Conservation (phyloP, 1,140 invertebrate genomes). For the Tachypleus tridentatus region DNA sequence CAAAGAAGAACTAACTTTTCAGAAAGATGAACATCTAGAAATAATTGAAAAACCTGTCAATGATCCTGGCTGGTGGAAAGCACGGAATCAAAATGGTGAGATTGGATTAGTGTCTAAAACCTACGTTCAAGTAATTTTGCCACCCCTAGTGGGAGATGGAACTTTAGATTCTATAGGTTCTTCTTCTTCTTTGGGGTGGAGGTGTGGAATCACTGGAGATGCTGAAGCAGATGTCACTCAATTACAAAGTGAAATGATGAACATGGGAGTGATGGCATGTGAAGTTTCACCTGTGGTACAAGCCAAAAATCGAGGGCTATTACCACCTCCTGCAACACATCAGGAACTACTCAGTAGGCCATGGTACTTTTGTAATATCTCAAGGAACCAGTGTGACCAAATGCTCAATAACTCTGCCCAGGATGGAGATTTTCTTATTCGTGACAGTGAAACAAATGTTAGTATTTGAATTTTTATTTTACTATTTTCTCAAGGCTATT, state of each 20-base stretch:
- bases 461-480: constrained; percentile 34
- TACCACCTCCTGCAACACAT: constrained; percentile 2
- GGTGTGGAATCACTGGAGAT: too few relatives aligned
- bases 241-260: constrained; percentile 11
- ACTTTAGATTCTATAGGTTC: constrained; percentile 16
- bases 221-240: too few relatives aligned
- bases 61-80: constrained; percentile 97
- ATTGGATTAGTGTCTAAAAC: constrained; percentile 91
- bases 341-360: constrained; percentile 31
- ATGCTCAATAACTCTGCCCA: constrained; percentile 85
- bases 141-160: constrained; percentile 6
- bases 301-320: constrained; percentile 5
- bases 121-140: constrained; percentile 63
- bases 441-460: constrained; percentile 97
- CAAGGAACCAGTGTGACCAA: constrained; percentile 85
- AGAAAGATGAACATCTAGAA: constrained; percentile 88
- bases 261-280: constrained; percentile 10
- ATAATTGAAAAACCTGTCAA: constrained; percentile 87
- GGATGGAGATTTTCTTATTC: constrained; percentile 95
- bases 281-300: constrained; percentile 13
- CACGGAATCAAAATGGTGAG: constrained; percentile 76
- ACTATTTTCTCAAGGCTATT: too few relatives aligned
- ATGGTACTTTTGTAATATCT: constrained; percentile 96
- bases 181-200: not conserved
- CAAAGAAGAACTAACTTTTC: constrained; percentile 92